phyloP scores from a whole-genome alignment of 2,113 vertebrate species.

The Phyllopteryx taeniolatus region DNA sequence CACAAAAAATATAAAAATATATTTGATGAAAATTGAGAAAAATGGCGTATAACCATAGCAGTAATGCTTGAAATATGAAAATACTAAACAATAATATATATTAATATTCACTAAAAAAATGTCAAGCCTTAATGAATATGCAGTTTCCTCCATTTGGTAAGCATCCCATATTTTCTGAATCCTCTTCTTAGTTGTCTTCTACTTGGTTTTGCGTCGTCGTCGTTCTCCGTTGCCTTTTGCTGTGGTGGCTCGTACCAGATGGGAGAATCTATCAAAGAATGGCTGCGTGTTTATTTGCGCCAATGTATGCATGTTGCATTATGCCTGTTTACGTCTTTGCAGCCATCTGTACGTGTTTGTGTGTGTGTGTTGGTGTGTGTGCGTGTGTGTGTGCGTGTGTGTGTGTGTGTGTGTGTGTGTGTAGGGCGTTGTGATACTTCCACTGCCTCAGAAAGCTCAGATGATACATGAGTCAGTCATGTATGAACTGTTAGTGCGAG shows the following conservation, averaged over 20 bases:
- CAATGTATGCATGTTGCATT: conserved; percentile 7
- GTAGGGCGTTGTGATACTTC: conserved; percentile 1
- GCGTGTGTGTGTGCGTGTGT: conserved; percentile 19
- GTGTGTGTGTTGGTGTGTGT: conserved; percentile 25
- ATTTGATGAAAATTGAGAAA: too few species aligned
- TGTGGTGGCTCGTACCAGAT: not conserved
- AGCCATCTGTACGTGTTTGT: conserved; percentile 22
- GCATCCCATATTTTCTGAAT: not conserved
- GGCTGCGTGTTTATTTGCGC: not conserved
- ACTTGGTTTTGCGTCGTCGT: not conserved
- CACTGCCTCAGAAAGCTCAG: not conserved
- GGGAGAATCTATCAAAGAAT: not conserved
- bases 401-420: conserved; percentile 23
- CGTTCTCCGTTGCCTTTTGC: not conserved
- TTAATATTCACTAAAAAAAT: too few species aligned
- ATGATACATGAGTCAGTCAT: conserved; percentile 55
- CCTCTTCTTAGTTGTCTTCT: not conserved
- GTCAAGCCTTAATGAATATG: too few species aligned
- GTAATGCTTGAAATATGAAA: too few species aligned
- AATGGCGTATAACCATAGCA: too few species aligned
- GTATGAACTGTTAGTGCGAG: conserved; percentile 30
- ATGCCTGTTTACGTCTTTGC: conserved; percentile 29
- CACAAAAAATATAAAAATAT: too few species aligned
- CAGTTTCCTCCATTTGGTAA: too few species aligned
- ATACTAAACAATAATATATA: too few species aligned